Percentiles rank a stretch among this genome's conserved stretches.
Evolutionary conservation across 2,113 vertebrate genomes (phyloP).

Genomic region (Vulpes lagopus): DNA sequence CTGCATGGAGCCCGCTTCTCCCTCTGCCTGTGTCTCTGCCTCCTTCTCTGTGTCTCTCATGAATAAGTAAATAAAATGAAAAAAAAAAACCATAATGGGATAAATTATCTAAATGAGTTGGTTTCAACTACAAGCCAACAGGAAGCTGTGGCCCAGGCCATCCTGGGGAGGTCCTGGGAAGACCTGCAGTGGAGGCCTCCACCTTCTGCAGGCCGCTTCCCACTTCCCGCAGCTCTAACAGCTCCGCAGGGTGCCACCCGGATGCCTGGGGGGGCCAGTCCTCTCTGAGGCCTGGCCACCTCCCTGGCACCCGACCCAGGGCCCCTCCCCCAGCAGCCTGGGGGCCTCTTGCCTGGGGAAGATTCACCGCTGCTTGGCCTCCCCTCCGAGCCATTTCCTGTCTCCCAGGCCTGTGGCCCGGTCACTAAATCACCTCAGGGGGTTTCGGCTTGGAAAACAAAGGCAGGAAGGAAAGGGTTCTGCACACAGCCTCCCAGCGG

Average conservation of each 20-base stretch:
- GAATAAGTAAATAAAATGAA: no score
- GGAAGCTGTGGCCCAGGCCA: not conserved
- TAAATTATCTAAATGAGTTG: constrained; percentile 18
- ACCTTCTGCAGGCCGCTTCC: not conserved
- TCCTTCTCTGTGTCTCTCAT: no score
- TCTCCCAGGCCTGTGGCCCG: not conserved
- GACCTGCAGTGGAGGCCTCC: not conserved
- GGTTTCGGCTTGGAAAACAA: constrained; percentile 32
- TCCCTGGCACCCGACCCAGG: no score
- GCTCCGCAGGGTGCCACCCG: no score
- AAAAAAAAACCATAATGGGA: not conserved
- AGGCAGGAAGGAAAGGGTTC: constrained; percentile 34
- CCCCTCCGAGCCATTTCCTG: not conserved
- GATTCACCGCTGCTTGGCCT: not conserved
- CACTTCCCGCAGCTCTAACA: not conserved
- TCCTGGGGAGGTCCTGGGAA: not conserved
- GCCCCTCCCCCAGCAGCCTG: not conserved
- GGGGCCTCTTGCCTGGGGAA: not conserved
- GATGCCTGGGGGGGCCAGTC: no score
- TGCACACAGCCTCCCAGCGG: not conserved
- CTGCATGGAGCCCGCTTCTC: no score
- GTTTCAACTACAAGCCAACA: constrained; percentile 41
- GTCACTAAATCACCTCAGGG: not conserved
- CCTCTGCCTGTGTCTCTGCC: no score
- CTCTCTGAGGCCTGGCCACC: not conserved